phyloP scores from a whole-genome alignment of 23 tunicate species.

The Ascidia mentula region DNA sequence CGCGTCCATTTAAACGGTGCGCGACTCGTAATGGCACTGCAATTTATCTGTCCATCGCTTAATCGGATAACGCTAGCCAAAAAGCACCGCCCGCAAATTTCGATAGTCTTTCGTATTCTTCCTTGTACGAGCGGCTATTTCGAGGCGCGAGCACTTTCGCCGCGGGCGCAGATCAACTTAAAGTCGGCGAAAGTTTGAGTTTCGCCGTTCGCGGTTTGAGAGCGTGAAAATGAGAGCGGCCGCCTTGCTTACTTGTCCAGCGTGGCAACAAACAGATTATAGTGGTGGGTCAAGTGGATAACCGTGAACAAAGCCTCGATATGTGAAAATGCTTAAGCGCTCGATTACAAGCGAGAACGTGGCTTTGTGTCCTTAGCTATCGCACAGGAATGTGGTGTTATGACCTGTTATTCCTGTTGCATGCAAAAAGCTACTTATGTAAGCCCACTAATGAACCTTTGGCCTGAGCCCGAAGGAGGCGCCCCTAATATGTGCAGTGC shows the following conservation, averaged over 20 bases:
- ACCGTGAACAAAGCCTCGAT: no score
- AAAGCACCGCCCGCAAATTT: neutral
- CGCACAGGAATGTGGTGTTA: no score
- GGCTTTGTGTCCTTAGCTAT: no score
- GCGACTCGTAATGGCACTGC: neutral
- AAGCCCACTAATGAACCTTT: no score
- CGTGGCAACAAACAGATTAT: neutral
- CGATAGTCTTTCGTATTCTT: neutral
- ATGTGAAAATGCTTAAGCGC: no score
- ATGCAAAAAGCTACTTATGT: no score
- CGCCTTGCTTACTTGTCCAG: conserved; percentile 7
- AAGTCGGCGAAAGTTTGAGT: neutral
- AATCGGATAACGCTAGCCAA: neutral
- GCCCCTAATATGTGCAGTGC: no score
- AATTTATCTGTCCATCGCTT: conserved; percentile 7
- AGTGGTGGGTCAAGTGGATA: neutral
- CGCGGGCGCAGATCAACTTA: conserved; percentile 1
- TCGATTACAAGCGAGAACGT: no score
- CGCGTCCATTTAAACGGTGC: conserved; percentile 1
- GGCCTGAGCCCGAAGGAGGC: no score
- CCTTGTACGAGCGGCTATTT: neutral
- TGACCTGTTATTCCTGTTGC: no score
- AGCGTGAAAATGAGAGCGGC: neutral
- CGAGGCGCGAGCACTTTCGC: neutral
- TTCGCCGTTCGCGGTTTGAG: neutral